phyloP scores from a whole-genome alignment of 1,140 invertebrate species.

The Leguminivora glycinivorella region DNA sequence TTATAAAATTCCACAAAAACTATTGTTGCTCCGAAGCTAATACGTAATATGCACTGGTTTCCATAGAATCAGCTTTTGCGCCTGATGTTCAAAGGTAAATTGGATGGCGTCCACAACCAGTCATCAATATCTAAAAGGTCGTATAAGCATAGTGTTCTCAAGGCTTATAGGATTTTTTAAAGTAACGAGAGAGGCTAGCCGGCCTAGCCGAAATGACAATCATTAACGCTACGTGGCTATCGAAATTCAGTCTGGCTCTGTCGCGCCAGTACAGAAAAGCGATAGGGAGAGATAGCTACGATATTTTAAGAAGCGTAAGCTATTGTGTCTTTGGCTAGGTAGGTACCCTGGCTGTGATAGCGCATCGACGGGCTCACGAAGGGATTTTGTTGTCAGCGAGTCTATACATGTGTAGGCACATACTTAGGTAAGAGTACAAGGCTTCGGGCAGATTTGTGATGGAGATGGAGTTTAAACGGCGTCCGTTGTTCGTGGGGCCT shows the following conservation, averaged over 20 bases:
- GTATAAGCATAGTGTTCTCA: not conserved
- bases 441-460: not conserved
- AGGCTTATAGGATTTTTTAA: not conserved
- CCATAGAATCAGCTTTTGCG: conserved; percentile 45
- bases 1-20: conserved; percentile 2
- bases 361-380: conserved; percentile 24
- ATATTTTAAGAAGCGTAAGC: too few relatives aligned
- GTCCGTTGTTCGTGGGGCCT: not conserved
- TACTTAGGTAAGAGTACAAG: not conserved
- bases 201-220: too few relatives aligned
- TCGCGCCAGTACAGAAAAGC: too few relatives aligned
- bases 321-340: too few relatives aligned
- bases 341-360: conserved; percentile 18
- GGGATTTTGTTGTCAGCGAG: conserved; percentile 22
- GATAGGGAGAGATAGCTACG: too few relatives aligned
- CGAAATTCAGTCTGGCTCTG: too few relatives aligned
- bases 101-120: conserved; percentile 50
- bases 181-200: not conserved
- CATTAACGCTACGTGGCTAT: too few relatives aligned
- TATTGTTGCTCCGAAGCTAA: conserved; percentile 46
- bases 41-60: conserved; percentile 34
- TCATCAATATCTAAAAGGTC: not conserved
- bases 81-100: conserved; percentile 56
- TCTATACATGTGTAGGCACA: conserved; percentile 7
- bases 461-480: conserved; percentile 11